Evolutionary conservation across 2,888 invertebrate species (phyloP).

Genomic region (Linyphia triangularis): DNA sequence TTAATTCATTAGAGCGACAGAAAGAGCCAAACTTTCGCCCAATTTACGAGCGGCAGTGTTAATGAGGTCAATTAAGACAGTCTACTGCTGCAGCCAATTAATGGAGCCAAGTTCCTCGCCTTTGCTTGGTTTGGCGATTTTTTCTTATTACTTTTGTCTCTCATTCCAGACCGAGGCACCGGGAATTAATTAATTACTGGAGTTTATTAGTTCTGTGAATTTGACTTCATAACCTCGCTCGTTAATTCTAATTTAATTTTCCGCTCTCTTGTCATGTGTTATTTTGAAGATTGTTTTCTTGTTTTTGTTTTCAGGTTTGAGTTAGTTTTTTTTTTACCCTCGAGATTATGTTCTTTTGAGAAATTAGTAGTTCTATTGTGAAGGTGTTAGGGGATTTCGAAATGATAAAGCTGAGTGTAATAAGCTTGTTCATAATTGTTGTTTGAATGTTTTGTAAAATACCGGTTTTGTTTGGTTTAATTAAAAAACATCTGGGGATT

Average conservation of each 20-base stretch:
- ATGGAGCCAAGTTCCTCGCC: constrained; percentile 45
- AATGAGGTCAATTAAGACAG: constrained; percentile 73
- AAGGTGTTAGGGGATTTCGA: constrained; percentile 19
- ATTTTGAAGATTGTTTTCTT: constrained; percentile 8
- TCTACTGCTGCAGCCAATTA: constrained; percentile 65
- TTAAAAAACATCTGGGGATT: background rate
- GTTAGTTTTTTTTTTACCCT: background rate
- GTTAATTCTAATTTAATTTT: constrained; percentile 74
- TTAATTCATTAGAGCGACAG: constrained; percentile 72
- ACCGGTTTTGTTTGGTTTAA: background rate
- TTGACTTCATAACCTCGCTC: constrained; percentile 72
- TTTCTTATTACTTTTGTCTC: constrained; percentile 9
- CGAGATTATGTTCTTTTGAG: constrained; percentile 14
- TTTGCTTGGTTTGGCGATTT: constrained; percentile 13
- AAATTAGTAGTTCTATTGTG: background rate
- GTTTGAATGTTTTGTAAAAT: background rate
- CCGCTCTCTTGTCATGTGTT: constrained; percentile 47
- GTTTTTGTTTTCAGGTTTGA: background rate
- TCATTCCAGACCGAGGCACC: constrained; percentile 20
- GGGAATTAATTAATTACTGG: constrained; percentile 71
- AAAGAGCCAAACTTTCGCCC: constrained; percentile 62
- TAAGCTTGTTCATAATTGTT: background rate
- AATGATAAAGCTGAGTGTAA: background rate
- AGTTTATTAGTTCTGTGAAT: constrained; percentile 72
- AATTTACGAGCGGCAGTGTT: constrained; percentile 71